Conservation (phyloP, 2,113 vertebrate species). For the Charina bottae region DNA sequence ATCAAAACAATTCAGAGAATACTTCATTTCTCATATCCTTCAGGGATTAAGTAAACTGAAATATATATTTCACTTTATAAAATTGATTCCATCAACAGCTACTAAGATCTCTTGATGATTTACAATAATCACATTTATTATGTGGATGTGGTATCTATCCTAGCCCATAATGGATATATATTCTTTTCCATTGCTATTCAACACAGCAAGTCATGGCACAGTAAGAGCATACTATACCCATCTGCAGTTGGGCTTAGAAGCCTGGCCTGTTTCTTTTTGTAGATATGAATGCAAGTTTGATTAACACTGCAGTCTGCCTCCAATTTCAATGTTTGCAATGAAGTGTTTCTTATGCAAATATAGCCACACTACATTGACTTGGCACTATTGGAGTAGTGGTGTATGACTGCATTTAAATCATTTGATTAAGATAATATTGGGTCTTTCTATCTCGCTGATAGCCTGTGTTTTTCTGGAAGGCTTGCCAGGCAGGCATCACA, state of each 20-base stretch:
- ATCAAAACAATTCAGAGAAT: not conserved
- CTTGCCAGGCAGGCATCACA: not conserved
- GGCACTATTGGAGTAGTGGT: not conserved
- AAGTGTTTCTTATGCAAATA: constrained; percentile 7
- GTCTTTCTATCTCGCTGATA: not conserved
- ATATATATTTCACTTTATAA: not conserved
- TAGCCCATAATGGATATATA: not conserved
- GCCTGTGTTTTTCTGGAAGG: not conserved
- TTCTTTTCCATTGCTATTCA: not conserved
- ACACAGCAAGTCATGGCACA: not conserved
- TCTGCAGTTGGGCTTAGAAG: not conserved
- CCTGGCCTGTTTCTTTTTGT: not conserved
- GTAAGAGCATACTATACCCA: not conserved
- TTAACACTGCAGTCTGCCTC: not conserved
- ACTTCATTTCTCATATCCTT: not conserved
- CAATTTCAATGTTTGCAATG: constrained; percentile 12
- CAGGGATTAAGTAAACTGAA: not conserved
- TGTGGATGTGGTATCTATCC: not conserved
- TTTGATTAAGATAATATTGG: not conserved
- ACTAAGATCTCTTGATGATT: not conserved
- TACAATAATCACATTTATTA: not conserved
- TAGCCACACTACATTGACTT: not conserved
- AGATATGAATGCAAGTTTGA: not conserved
- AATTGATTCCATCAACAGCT: not conserved
- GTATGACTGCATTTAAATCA: not conserved